Evolutionary conservation across 2,113 vertebrate genomes (phyloP), one percentile per base, ranked within the genome.

Genomic region (Kryptolebias marmoratus): DNA sequence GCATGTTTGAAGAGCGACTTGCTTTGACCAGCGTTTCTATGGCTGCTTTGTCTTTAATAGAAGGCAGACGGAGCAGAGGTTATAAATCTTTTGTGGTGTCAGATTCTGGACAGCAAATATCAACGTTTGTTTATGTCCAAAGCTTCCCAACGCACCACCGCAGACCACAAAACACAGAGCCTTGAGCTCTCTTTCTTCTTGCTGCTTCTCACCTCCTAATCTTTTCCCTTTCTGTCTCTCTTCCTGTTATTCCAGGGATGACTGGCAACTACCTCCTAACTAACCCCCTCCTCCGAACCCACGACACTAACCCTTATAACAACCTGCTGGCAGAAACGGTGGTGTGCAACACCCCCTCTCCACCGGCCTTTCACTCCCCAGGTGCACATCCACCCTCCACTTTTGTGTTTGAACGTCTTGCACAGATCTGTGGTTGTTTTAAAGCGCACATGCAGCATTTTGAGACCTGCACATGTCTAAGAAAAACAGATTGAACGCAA

Each of bases 281-380:
- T 97, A 99, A 99, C 95, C 98, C 98, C 95, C 97, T 99, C 93
- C 98, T 99, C 88, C 96, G 98, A 94, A 96, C 97, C 91, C 98
- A 99, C 90, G 98, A 97, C 97, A 98, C 97, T 99, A 99, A 97
- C 95, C 97, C 97, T 90, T 99, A 99, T 98, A 99, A 99, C 96
- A 98, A 97, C 95, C 96, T 99, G 91, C 96, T 99, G 90, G 98
- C 98, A 91, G 98, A 99, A 95, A 99, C 97, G 79, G 95, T 99
- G 95, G 97, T 99, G 92, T 99, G 97, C 95, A 99, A 96, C 95
- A 94, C 96, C 91, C 96, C 98, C 91, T 96, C 97, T 91, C 96
- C 98, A 92, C 96, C 96, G 88, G 96, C 96, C 87, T 99, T 98
- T 97, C 97, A 97, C 95, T 98, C 97, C 93, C 96, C 97, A 99